phyloP scores from a whole-genome alignment of 2,888 invertebrate species.

The Plagodis pulveraria region DNA sequence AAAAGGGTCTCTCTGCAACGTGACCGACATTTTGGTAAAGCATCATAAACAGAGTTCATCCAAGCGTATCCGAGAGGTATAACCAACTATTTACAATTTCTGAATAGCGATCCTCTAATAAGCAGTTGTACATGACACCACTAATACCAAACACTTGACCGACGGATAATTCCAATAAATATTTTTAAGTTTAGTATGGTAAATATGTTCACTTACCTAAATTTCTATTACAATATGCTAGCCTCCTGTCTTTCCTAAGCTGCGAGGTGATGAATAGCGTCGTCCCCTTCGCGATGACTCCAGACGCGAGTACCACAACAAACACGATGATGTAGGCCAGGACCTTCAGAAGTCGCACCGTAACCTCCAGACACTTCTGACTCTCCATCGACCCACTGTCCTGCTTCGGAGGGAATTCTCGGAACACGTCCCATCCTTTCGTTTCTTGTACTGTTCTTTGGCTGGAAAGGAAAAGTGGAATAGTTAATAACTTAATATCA shows the following conservation, averaged over 20 bases:
- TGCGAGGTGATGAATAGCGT: constrained; percentile 97
- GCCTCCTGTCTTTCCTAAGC: constrained; percentile 89
- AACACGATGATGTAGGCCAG: constrained; percentile 94
- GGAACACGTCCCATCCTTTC: constrained; percentile 98
- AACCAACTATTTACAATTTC: too few relatives aligned
- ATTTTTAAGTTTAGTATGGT: too few relatives aligned
- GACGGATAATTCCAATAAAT: not conserved
- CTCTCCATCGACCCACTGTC: constrained; percentile 95
- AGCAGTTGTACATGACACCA: too few relatives aligned
- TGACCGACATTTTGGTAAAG: too few relatives aligned
- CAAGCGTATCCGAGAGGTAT: too few relatives aligned
- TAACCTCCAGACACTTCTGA: constrained; percentile 93
- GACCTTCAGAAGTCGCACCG: constrained; percentile 93
- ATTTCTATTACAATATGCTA: constrained; percentile 93
- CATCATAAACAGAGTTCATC: too few relatives aligned
- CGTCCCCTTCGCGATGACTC: constrained; percentile 94
- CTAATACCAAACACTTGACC: not conserved
- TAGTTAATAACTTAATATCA: not conserved
- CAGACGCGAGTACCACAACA: constrained; percentile 92
- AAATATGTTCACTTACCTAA: constrained; percentile 85
- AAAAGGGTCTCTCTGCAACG: too few relatives aligned
- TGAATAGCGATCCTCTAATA: too few relatives aligned
- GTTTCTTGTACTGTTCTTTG: constrained; percentile 93
- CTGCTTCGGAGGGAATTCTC: constrained; percentile 95
- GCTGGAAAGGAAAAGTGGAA: constrained; percentile 77